A percentile compares a stretch with the other conserved stretches of the same genome.
Conservation (phyloP, 2,113 vertebrate species). For the Microcebus murinus region DNA sequence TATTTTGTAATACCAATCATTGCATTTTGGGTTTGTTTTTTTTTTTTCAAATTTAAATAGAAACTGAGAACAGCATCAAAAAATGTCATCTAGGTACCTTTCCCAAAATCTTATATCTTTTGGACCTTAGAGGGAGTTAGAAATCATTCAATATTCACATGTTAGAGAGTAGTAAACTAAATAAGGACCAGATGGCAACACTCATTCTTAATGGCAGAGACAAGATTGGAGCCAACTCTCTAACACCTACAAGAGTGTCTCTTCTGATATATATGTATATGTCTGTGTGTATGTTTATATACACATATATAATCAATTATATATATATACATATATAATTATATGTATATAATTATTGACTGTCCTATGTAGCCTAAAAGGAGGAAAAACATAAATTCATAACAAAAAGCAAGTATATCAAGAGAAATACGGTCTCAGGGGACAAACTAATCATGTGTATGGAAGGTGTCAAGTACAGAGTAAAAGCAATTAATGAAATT, state of each 20-base stretch:
- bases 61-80: background rate
- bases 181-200: background rate
- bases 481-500: conserved; percentile 41
- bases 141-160: background rate
- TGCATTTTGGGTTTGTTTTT: background rate
- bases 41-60: background rate
- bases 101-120: background rate
- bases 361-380: background rate
- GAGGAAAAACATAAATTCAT: background rate
- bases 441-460: background rate
- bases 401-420: background rate
- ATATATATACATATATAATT: too few species aligned
- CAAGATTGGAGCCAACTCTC: background rate
- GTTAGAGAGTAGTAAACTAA: background rate
- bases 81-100: background rate
- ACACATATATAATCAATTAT: too few species aligned
- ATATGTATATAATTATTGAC: background rate
- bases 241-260: background rate
- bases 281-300: too few species aligned
- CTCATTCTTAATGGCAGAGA: background rate
- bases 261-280: background rate
- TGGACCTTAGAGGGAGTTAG: background rate
- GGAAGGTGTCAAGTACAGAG: conserved; percentile 20
- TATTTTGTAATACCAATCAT: background rate
- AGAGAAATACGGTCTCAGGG: background rate